Conservation (phyloP, 2,113 vertebrate genomes). For the Bettongia penicillata region DNA sequence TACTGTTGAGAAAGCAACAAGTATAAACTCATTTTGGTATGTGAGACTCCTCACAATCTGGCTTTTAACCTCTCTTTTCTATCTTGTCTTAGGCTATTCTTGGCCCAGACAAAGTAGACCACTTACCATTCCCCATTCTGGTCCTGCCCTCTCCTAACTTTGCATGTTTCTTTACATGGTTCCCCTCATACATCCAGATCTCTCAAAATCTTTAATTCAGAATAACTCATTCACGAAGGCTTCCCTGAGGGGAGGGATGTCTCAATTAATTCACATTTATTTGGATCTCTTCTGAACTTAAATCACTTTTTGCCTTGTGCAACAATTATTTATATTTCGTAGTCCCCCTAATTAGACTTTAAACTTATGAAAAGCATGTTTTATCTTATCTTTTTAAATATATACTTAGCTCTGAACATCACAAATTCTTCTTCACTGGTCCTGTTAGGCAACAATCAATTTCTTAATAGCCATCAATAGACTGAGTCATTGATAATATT, state of each 20-base stretch:
- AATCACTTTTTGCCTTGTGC: not conserved
- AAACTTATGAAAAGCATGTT: not conserved
- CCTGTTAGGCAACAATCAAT: slow-evolving; percentile 64
- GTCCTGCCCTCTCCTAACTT: not conserved
- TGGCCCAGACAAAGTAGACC: not conserved
- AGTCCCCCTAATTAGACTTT: not conserved
- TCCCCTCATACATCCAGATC: not conserved
- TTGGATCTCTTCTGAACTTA: not conserved
- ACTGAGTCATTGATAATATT: slow-evolving; percentile 71
- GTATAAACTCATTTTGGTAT: not conserved
- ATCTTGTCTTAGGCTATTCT: not conserved
- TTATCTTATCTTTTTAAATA: not conserved
- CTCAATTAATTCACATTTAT: not conserved
- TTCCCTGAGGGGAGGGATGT: not conserved
- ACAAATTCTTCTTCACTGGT: slow-evolving; percentile 62
- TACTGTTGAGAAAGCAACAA: not conserved
- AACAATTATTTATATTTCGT: not conserved
- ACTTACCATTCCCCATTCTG: not conserved
- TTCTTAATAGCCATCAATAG: slow-evolving; percentile 14
- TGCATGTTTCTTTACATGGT: not conserved
- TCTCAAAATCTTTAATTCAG: not conserved
- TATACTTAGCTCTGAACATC: not conserved
- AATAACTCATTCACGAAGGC: not conserved
- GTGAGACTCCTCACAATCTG: not conserved
- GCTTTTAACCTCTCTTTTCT: not conserved